Conservation (phyloP, 2,113 vertebrate species). For the Sterrhoptilus dennistouni region DNA sequence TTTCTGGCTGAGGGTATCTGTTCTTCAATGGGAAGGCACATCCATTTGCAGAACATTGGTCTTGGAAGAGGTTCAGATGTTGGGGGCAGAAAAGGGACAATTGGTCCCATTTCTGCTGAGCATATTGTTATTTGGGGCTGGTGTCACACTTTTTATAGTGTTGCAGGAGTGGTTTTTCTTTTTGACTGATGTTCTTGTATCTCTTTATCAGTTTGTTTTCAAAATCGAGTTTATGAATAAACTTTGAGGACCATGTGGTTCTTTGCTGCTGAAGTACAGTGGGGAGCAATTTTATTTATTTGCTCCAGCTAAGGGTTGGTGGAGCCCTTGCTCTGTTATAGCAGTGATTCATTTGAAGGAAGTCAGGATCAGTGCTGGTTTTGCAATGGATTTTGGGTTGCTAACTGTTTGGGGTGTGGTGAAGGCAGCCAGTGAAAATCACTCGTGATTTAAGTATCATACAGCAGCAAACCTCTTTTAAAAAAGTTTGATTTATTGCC, state of each 20-base stretch:
- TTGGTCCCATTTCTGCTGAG: not conserved
- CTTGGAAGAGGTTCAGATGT: not conserved
- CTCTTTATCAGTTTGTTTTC: not conserved
- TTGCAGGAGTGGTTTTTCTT: not conserved
- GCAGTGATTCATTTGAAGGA: not conserved
- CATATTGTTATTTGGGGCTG: not conserved
- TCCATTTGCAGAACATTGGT: not conserved
- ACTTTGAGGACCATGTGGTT: not conserved
- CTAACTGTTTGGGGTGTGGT: not conserved
- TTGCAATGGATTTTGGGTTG: not conserved
- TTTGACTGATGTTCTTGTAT: not conserved
- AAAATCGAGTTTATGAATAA: not conserved
- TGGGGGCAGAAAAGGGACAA: not conserved
- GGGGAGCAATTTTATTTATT: not conserved
- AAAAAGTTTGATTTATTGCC: conserved; percentile 44
- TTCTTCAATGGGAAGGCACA: not conserved
- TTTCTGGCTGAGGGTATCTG: not conserved
- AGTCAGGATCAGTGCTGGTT: not conserved
- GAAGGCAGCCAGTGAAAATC: not conserved
- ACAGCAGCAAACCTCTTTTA: not conserved
- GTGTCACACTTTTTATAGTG: not conserved
- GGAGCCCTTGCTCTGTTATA: not conserved
- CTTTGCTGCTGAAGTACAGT: not conserved
- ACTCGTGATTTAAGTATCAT: not conserved
- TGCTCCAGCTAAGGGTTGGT: not conserved